Evolutionary conservation across 2,113 vertebrate genomes (phyloP), one percentile per base, ranked within the genome.

Genomic region (Otus sunia): DNA sequence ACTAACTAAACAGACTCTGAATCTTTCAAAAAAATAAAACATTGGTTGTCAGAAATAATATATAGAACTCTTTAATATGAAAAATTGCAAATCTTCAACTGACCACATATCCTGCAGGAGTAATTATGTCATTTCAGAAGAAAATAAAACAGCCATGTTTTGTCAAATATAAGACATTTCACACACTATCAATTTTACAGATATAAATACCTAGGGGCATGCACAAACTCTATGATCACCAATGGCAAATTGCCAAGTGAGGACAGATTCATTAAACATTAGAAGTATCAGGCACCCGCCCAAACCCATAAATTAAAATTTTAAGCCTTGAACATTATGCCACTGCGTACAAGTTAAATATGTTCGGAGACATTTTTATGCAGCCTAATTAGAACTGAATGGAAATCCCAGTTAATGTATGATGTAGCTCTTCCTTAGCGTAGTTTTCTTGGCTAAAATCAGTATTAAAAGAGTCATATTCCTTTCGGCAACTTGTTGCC

Each of bases 91-190:
- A 76, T 92, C 94, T 97, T 95, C 87, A 91, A 62, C 86, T 95
- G 86, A 97, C 95, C 88, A 76, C 94, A 91, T 96, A 89, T 95
- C 92, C 96, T 97, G 89, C 73, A 96, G 89, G 91, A 95, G 84
- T 94, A 95, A 95, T 96, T 95, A 91, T 92, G 84, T 92, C 77
- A 95, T 96, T 95, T 91, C 84, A 96, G 91, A 78, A 91, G 92
- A 96, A 96, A 96, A 96, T 87, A 92, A 92, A 89, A 56, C 95
- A 95, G 94, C 69, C 91, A 91, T 62, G 86, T 84, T 95, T 97
- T 97, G 86, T 95, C 94, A 94, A 96, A 96, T 96, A 92, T 56
- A 95, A 72, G 92, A 64, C 96, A 94, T 91, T 95, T 97, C 95
- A 91, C 89, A 94, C 91, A 92, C 84, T 94, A 96, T 97, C 95